phyloP scores from a whole-genome alignment of 2,797 vertebrate genomes.

The Gila robusta region DNA sequence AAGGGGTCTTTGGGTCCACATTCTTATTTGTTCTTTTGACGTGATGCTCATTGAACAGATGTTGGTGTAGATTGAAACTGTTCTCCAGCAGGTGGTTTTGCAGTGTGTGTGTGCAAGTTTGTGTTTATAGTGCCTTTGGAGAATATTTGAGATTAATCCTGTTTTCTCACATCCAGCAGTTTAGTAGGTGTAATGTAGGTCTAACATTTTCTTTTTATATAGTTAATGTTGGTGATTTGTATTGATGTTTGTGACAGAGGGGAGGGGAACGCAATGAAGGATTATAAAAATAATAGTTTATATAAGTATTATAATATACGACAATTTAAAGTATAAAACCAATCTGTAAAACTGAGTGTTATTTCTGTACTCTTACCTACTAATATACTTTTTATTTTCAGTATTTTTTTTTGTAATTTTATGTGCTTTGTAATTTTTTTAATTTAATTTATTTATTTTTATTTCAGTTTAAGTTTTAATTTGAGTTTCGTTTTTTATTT shows the following conservation, averaged over 20 bases:
- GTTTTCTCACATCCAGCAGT: conserved; percentile 1
- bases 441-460: too few relatives aligned
- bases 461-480: too few relatives aligned
- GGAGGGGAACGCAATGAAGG: background rate
- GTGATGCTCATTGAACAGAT: conserved; percentile 42
- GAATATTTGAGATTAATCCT: conserved; percentile 16
- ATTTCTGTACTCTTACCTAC: too few relatives aligned
- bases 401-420: too few relatives aligned
- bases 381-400: background rate
- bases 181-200: background rate
- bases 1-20: conserved; percentile 26
- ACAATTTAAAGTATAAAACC: too few relatives aligned
- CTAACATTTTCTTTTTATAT: background rate
- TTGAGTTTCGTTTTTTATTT: too few relatives aligned
- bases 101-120: background rate
- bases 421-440: too few relatives aligned
- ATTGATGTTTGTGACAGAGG: background rate
- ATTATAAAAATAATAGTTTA: background rate
- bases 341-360: too few relatives aligned
- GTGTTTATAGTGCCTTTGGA: conserved; percentile 24
- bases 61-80: conserved; percentile 36
- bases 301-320: background rate
- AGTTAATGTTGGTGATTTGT: conserved; percentile 16
- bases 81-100: conserved; percentile 38
- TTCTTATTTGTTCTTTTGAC: conserved; percentile 43